Conservation (phyloP, 2,888 invertebrate species). For the Melikaiella ostensackeni region DNA sequence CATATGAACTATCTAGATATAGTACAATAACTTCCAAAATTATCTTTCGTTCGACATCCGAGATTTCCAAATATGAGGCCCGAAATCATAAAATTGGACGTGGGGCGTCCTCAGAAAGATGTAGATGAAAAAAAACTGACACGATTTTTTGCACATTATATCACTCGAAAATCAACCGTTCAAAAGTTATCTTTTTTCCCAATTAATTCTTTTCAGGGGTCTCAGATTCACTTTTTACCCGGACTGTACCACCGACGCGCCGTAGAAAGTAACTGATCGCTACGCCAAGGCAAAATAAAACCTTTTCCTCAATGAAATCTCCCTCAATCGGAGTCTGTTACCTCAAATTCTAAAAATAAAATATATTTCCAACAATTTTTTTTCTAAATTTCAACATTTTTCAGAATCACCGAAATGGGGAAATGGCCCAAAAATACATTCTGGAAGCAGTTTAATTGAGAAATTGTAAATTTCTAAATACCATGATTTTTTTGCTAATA, state of each 20-base stretch:
- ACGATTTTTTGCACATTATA: constrained; percentile 65
- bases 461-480: background rate
- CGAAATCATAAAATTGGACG: constrained; percentile 64
- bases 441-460: background rate
- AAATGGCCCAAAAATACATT: background rate
- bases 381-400: background rate
- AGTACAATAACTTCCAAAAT: constrained; percentile 61
- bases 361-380: background rate
- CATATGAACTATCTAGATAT: constrained; percentile 57
- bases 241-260: constrained; percentile 64
- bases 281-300: constrained; percentile 44
- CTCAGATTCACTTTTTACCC: constrained; percentile 50
- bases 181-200: constrained; percentile 58
- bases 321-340: constrained; percentile 6
- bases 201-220: constrained; percentile 47
- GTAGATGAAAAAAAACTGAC: constrained; percentile 63
- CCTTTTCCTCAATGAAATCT: constrained; percentile 31
- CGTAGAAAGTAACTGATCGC: constrained; percentile 61
- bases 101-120: constrained; percentile 70
- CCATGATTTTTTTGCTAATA: background rate
- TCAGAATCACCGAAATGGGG: background rate
- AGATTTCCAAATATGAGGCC: constrained; percentile 48
- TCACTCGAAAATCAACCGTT: constrained; percentile 45
- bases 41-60: constrained; percentile 17
- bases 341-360: constrained; percentile 5